Conservation (phyloP, 2,888 invertebrate genomes). For the Osmoderma eremita region DNA sequence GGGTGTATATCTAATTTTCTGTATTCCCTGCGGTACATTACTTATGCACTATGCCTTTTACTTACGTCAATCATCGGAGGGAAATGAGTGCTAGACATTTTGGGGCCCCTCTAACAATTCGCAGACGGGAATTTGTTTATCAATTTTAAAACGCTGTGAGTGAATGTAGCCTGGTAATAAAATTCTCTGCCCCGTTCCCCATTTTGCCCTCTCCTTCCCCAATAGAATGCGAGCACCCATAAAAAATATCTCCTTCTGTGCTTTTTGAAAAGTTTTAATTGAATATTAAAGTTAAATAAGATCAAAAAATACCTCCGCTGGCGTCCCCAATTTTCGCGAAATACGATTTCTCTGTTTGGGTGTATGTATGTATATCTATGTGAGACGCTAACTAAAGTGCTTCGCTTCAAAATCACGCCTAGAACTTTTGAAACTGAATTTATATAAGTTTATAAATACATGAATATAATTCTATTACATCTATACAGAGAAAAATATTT, state of each 20-base stretch:
- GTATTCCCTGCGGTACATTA: constrained; percentile 35
- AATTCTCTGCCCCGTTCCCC: not conserved
- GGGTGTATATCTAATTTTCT: constrained; percentile 37
- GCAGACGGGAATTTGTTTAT: constrained; percentile 20
- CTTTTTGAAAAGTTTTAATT: constrained; percentile 27
- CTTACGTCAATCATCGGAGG: constrained; percentile 34
- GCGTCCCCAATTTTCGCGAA: not conserved
- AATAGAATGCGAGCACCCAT: not conserved
- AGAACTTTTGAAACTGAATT: constrained; percentile 15
- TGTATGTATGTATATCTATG: not conserved
- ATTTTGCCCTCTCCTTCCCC: no score
- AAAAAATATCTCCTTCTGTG: not conserved
- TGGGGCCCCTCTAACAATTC: not conserved
- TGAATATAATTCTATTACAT: not conserved
- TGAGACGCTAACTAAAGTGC: constrained; percentile 3
- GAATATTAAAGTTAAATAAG: constrained; percentile 29
- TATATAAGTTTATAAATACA: constrained; percentile 13
- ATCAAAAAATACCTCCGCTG: no score
- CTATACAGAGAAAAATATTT: no score
- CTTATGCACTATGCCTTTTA: constrained; percentile 37
- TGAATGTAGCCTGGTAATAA: not conserved
- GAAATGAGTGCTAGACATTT: constrained; percentile 13
- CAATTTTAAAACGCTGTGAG: constrained; percentile 16
- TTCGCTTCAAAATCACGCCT: not conserved
- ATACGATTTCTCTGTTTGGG: not conserved